phyloP scores from a whole-genome alignment of 1,140 invertebrate genomes.

The Drosophila parvula region DNA sequence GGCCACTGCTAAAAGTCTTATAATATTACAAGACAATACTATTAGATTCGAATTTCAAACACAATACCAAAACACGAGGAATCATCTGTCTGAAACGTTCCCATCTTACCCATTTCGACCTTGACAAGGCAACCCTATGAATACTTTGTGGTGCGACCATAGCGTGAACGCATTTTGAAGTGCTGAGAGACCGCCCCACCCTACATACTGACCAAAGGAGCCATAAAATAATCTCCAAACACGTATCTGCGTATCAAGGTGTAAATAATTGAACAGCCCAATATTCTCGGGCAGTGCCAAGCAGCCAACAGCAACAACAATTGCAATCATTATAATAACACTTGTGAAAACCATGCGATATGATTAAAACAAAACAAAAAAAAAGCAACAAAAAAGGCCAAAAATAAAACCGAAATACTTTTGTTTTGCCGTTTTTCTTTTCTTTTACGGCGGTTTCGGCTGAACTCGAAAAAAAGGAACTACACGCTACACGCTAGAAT shows the following conservation, averaged over 20 bases:
- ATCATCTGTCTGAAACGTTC: neutral
- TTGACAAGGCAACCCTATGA: constrained; percentile 26
- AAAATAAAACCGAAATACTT: constrained; percentile 34
- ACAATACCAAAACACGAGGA: neutral
- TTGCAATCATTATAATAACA: constrained; percentile 62
- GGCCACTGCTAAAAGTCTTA: too few species aligned
- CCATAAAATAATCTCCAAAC: constrained; percentile 42
- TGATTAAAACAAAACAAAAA: constrained; percentile 51
- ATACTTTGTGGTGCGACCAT: constrained; percentile 12
- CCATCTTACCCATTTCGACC: constrained; percentile 25
- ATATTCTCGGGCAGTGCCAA: constrained; percentile 22
- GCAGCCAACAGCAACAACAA: constrained; percentile 16
- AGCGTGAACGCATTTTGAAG: constrained; percentile 45
- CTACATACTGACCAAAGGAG: constrained; percentile 28
- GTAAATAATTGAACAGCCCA: constrained; percentile 61
- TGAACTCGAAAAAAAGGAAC: constrained; percentile 11
- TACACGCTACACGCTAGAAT: constrained; percentile 12
- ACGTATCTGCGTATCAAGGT: constrained; percentile 57
- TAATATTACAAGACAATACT: neutral
- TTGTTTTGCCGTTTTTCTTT: constrained; percentile 34
- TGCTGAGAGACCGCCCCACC: constrained; percentile 1
- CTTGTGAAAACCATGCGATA: constrained; percentile 54
- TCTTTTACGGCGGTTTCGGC: neutral
- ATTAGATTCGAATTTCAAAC: neutral
- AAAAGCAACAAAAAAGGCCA: constrained; percentile 21